Evolutionary conservation across 1,140 invertebrate species (phyloP).

Genomic region (Ridgeia piscesae): DNA sequence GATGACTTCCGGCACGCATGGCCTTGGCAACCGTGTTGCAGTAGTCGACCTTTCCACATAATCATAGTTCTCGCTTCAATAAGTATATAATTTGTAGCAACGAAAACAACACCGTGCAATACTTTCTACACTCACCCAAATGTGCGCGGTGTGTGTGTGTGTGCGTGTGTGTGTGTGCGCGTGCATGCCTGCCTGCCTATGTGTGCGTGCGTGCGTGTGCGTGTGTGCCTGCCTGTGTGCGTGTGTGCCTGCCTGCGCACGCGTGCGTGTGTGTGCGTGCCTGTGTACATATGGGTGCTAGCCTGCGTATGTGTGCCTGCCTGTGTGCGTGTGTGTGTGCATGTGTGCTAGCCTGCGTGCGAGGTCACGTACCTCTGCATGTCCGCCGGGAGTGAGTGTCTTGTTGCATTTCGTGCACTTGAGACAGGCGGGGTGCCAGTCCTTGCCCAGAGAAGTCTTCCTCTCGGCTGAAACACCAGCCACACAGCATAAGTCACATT

Average conservation of each 20-base stretch:
- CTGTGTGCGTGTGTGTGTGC: background rate
- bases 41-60: too few species aligned
- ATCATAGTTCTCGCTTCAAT: too few species aligned
- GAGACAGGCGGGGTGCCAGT: constrained; percentile 90
- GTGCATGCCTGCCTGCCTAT: too few species aligned
- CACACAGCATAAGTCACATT: background rate
- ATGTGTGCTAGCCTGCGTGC: background rate
- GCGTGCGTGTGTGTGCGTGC: constrained; percentile 16
- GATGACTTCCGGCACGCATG: too few species aligned
- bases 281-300: background rate
- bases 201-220: background rate
- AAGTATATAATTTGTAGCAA: too few species aligned
- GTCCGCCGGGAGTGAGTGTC: constrained; percentile 79
- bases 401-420: constrained; percentile 88
- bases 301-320: background rate
- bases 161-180: too few species aligned
- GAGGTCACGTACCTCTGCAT: constrained; percentile 26
- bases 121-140: too few species aligned
- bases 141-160: too few species aligned
- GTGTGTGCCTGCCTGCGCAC: constrained; percentile 9
- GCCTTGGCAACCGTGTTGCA: too few species aligned
- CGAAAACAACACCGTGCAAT: too few species aligned
- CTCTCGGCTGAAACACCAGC: constrained; percentile 71
- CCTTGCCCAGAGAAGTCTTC: constrained; percentile 86
- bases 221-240: constrained; percentile 14